phyloP scores from a whole-genome alignment of 1,140 invertebrate genomes.

The Heliconius eleuchia region DNA sequence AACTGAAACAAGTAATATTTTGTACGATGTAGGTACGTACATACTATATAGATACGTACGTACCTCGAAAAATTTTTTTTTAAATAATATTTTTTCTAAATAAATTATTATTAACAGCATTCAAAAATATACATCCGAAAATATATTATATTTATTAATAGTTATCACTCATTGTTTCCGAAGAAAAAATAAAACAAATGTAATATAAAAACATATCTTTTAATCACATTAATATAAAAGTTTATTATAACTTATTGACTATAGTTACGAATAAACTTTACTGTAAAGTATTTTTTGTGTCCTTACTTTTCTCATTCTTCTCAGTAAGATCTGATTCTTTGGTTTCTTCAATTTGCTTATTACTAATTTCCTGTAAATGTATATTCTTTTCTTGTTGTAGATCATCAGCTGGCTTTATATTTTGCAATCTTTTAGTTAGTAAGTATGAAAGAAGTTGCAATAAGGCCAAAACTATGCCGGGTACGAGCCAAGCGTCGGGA shows the following conservation, averaged over 20 bases:
- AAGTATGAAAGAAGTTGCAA: constrained; percentile 67
- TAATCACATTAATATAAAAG: background rate
- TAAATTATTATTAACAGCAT: no score
- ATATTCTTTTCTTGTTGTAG: constrained; percentile 40
- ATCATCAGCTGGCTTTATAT: constrained; percentile 17
- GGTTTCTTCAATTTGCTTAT: constrained; percentile 28
- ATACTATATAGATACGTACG: no score
- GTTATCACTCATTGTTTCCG: no score
- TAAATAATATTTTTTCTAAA: no score
- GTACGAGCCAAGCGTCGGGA: constrained; percentile 70
- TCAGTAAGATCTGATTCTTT: constrained; percentile 38
- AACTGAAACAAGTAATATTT: no score
- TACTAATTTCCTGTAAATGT: constrained; percentile 24
- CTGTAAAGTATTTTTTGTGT: background rate
- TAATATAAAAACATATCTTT: background rate
- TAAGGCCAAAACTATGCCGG: constrained; percentile 60
- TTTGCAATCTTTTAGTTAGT: constrained; percentile 51
- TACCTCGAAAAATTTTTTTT: no score
- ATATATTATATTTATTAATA: no score
- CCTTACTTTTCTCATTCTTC: constrained; percentile 2
- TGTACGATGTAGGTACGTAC: no score
- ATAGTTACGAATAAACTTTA: background rate
- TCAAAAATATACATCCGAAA: no score
- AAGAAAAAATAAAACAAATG: background rate
- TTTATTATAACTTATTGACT: background rate